Evolutionary conservation across 1,140 invertebrate species (phyloP).

Genomic region (Gryon sp.): DNA sequence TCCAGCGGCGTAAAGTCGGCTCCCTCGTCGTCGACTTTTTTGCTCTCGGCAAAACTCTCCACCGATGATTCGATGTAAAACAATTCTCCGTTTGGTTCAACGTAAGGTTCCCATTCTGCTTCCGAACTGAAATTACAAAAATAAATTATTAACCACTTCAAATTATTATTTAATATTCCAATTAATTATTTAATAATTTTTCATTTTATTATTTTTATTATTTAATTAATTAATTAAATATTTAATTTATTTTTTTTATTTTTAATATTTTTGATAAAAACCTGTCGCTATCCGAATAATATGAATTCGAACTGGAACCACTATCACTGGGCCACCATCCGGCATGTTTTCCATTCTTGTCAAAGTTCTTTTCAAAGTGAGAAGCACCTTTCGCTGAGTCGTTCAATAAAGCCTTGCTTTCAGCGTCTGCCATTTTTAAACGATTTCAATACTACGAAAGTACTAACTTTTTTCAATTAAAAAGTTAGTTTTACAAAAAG

Average conservation of each 20-base stretch:
- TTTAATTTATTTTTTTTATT: no score
- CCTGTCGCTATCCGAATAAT: slow-evolving; percentile 75
- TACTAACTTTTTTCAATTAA: no score
- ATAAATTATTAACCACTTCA: slow-evolving; percentile 5
- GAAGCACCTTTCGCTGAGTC: slow-evolving; percentile 8
- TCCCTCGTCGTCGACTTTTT: slow-evolving; percentile 49
- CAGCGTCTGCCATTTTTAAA: slow-evolving; percentile 49
- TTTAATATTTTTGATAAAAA: slow-evolving; percentile 35
- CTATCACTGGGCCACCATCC: slow-evolving; percentile 77
- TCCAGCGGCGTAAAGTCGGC: slow-evolving; percentile 67
- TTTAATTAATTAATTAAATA: slow-evolving; percentile 15
- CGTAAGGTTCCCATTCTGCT: slow-evolving; percentile 83
- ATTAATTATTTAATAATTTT: no score
- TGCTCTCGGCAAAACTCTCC: slow-evolving; percentile 63
- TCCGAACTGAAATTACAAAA: slow-evolving; percentile 79
- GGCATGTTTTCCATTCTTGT: slow-evolving; percentile 66
- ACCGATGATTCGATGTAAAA: slow-evolving; percentile 82
- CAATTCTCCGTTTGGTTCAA: slow-evolving; percentile 81
- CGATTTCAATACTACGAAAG: no score
- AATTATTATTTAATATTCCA: no score
- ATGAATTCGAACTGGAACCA: slow-evolving; percentile 75
- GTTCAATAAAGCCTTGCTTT: slow-evolving; percentile 36
- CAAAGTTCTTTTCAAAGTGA: slow-evolving; percentile 19
- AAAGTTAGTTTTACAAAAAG: no score
- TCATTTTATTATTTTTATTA: no score